Base-by-base conservation (phyloP, 2,888 invertebrate species). In the Pharmacophagus antenor region DNA sequence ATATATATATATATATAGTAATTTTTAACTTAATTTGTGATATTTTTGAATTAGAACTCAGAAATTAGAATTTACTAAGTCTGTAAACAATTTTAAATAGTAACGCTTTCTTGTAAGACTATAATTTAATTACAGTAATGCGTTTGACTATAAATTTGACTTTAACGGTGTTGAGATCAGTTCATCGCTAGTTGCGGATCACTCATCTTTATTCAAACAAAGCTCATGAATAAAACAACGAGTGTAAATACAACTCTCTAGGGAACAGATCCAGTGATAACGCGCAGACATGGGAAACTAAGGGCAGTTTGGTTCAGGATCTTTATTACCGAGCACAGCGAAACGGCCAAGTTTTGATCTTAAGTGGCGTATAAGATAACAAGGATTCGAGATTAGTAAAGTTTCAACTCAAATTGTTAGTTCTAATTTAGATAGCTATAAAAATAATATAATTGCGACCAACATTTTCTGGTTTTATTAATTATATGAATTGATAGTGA, bases 201-300 rank as follows among this genome's bases (percentile, higher is more conserved):
- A 71, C 82, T 85, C 85, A 88, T 88, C 84, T 85, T 84, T 87
- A 88, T 87, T 88, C 87, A 87, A 77, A 78, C 71, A 64, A 66
- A 70, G 73, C 80, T 83, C 85, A 88, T 87, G 86, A 87, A 88
- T 87, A 85, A 84, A 80, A 79, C 81, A 84, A 80, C 71, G 73
- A 71, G 73, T 74, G 79, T 83, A 82, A 85, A 83, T 81, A 85
- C 79, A 79, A 75, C 70, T 80, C 82, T 76, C 79, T 25, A 62
- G 76, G 70, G 84, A 70, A 67, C 68, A 66, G 74, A 76, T 79
- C 76, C 77, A 79, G 80, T 82, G 84, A 83, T 84, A 85, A 81
- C 79, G 67, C 70, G 69, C 61, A 63, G 58, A 62, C 61, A 63
- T 59, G 48, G 63, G 58, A 61, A 66, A 59, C 65, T 57, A 63